These are phyloP conservation scores for Zhengitettix transpicula DNA, from an alignment of 2,888 invertebrate species.

Conservation along the genomic window DNA sequence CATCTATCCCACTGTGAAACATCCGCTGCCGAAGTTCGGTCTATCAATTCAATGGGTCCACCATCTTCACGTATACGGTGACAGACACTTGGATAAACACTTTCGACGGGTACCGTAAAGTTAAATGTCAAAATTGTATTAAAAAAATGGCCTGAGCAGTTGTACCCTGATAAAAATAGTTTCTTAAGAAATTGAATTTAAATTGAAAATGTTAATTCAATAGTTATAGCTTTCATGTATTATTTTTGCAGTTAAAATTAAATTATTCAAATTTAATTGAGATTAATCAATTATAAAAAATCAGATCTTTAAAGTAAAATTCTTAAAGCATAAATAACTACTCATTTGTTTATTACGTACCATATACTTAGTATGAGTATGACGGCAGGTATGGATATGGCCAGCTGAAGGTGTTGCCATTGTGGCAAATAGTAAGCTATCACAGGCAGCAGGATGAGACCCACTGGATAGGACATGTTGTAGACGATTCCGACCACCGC, in stretches of 20 bases:
- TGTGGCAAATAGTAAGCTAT: slow-evolving; percentile 29
- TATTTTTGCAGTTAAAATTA: not conserved
- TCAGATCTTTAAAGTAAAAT: slow-evolving; percentile 14
- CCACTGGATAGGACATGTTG: slow-evolving; percentile 32
- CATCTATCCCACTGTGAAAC: no score
- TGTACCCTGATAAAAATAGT: no score
- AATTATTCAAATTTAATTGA: slow-evolving; percentile 11
- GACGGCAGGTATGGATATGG: slow-evolving; percentile 33
- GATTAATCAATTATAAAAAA: slow-evolving; percentile 32
- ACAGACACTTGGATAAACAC: no score
- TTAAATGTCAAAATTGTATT: no score
- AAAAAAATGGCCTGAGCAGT: no score
- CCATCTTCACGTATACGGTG: no score
- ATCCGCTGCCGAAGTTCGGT: no score
- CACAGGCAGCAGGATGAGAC: slow-evolving; percentile 31
- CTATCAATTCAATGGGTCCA: no score
- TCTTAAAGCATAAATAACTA: not conserved
- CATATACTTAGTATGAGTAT: slow-evolving; percentile 29
- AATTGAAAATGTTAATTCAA: no score
- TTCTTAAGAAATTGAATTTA: no score
- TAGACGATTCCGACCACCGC: slow-evolving; percentile 31
- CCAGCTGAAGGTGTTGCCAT: slow-evolving; percentile 35
- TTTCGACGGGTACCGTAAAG: no score
- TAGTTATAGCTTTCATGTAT: no score
- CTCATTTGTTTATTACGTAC: not conserved